A percentile compares a stretch with the other conserved stretches of the same genome.
phyloP scores from a whole-genome alignment of 2,797 vertebrate genomes.

The Clarias fuscus region DNA sequence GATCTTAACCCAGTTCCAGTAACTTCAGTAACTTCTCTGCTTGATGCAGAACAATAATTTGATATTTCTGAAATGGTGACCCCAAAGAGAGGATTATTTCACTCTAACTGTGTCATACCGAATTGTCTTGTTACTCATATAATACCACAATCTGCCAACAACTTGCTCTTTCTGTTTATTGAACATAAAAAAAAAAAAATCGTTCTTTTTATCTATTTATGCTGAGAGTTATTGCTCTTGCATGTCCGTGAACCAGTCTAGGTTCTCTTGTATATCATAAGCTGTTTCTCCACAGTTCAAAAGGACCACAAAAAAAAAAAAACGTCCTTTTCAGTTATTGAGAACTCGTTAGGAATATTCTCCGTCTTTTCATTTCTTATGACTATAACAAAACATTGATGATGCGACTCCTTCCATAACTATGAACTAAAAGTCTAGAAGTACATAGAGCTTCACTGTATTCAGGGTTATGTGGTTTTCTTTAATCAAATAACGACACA shows the following conservation, averaged over 20 bases:
- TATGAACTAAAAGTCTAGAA: neutral
- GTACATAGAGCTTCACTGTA: no score
- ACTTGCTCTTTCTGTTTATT: neutral
- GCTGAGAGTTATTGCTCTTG: neutral
- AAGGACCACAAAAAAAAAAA: no score
- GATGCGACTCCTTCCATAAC: neutral
- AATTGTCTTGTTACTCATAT: no score
- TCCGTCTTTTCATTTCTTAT: neutral
- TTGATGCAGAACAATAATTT: no score
- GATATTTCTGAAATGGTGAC: no score
- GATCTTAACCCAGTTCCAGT: no score
- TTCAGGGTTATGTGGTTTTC: neutral
- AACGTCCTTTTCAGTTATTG: neutral
- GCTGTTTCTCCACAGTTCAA: neutral
- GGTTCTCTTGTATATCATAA: neutral
- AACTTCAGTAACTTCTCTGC: no score
- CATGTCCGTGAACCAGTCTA: neutral
- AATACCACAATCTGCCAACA: neutral
- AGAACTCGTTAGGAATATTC: neutral
- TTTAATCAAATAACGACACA: neutral
- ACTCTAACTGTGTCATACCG: neutral
- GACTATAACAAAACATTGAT: neutral
- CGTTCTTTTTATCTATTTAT: neutral
- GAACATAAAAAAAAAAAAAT: neutral
- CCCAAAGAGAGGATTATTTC: neutral